These are phyloP conservation scores for Ametastegia equiseti DNA, from an alignment of 2,888 invertebrate genomes.

Conservation along the genomic window DNA sequence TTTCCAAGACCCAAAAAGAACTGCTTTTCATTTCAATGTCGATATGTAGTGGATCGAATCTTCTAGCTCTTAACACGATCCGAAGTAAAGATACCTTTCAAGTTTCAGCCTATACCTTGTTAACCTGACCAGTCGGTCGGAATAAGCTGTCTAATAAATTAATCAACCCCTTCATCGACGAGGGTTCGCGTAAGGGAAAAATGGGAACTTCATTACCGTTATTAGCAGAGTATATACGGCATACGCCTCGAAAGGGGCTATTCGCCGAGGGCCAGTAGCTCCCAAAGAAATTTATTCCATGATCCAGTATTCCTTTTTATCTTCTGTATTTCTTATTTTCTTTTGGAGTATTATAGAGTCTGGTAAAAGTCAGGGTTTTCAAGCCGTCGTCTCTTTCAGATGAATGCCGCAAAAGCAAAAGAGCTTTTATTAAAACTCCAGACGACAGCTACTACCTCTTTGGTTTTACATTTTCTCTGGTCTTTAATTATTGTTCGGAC, in stretches of 20 bases:
- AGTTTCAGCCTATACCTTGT: not conserved
- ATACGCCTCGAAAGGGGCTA: not conserved
- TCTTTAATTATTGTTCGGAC: no score
- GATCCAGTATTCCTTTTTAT: no score
- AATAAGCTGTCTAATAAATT: constrained; percentile 16
- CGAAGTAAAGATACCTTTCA: not conserved
- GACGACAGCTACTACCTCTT: no score
- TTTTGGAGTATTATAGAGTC: no score
- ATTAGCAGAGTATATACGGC: not conserved
- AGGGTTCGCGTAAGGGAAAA: not conserved
- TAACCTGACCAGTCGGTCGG: not conserved
- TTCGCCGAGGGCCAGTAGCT: not conserved
- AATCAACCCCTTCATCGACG: constrained; percentile 4
- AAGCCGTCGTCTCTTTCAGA: no score
- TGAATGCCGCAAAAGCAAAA: no score
- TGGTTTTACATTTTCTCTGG: no score
- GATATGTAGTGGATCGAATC: no score
- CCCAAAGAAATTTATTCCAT: not conserved
- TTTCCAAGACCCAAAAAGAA: not conserved
- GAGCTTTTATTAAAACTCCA: no score
- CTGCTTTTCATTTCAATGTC: no score
- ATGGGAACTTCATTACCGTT: not conserved
- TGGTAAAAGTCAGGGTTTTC: no score
- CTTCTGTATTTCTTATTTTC: no score
- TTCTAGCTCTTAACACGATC: not conserved